Conservation (phyloP, 2,797 vertebrate species). For the Champsocephalus esox region DNA sequence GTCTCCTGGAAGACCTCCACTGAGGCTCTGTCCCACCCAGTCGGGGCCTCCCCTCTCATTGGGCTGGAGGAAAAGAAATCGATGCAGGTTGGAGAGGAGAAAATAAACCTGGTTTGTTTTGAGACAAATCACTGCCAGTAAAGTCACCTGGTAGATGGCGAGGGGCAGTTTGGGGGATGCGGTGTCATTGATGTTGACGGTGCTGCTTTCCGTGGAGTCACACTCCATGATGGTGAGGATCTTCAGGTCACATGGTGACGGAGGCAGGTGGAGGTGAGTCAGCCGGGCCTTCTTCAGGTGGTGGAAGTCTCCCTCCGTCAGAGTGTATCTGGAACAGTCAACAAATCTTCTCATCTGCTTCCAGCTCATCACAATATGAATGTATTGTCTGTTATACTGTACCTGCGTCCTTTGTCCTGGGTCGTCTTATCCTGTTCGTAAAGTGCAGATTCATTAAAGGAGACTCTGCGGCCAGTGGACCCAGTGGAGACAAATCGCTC, state of each 20-base stretch:
- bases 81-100: background rate
- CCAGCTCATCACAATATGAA: background rate
- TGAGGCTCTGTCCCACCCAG: constrained; percentile 88
- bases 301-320: constrained; percentile 97
- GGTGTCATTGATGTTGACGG: constrained; percentile 83
- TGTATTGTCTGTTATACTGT: constrained; percentile 6
- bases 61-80: constrained; percentile 76
- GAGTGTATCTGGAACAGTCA: constrained; percentile 88
- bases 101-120: background rate
- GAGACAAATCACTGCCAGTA: background rate
- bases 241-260: constrained; percentile 86
- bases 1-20: constrained; percentile 93
- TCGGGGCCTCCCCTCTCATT: constrained; percentile 79
- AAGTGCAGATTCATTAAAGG: constrained; percentile 95
- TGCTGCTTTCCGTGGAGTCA: constrained; percentile 90
- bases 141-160: constrained; percentile 91
- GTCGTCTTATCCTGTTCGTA: constrained; percentile 91
- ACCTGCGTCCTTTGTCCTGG: constrained; percentile 95
- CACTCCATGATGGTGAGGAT: constrained; percentile 98
- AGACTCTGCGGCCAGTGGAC: constrained; percentile 91
- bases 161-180: constrained; percentile 84
- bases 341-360: background rate
- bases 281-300: constrained; percentile 96
- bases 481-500: constrained; percentile 92
- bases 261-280: constrained; percentile 91